Evolutionary conservation across 2,888 invertebrate genomes (phyloP), one percentile per base, ranked within the genome.

Genomic region (Drosophila phalerata): DNA sequence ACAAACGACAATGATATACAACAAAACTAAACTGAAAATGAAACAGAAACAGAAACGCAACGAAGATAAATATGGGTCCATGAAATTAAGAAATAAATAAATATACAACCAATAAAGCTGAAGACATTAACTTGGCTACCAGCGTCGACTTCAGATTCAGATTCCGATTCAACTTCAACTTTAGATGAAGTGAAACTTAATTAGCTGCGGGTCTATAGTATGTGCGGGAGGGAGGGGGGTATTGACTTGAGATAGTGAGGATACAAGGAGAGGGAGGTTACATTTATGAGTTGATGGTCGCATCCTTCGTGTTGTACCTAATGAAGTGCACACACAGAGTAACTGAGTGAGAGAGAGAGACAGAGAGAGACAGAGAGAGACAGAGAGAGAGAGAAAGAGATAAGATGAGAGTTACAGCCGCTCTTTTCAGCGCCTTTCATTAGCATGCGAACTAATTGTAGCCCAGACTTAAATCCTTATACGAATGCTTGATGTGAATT

Each of bases 371-470:
- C 3, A n/a, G n/a, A 15, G 4, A 15, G 25, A 15, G 5, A 34
- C 37, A 19, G 34, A 19, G 49, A 37, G 15, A 25, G 38, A 22
- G 25, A n/a, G 28, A 17, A 13, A n/a, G 17, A 9, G 15, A 30
- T 5, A 3, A n/a, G 5, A 32, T 5, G 8, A 30, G 15, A 38
- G 62, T 38, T 61, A 56, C 66, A 68, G 53, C 57, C 67, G 56
- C 64, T 49, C 73, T 52, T 63, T 55, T 47, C 66, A 63, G 65
- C 63, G 65, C 68, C 81, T 86, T 86, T 84, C 87, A 83, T 83
- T 82, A 86, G 83, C 87, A 82, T 77, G 77, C 72, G 53, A 63
- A 79, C 88, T 84, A 84, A 84, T 84, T 84, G 83, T 82, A 53
- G 56, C 53, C 60, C 45, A 51, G 30, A 43, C 52, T 32, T 19